phyloP scores from a whole-genome alignment of 2,113 vertebrate species.

The Tursiops truncatus region DNA sequence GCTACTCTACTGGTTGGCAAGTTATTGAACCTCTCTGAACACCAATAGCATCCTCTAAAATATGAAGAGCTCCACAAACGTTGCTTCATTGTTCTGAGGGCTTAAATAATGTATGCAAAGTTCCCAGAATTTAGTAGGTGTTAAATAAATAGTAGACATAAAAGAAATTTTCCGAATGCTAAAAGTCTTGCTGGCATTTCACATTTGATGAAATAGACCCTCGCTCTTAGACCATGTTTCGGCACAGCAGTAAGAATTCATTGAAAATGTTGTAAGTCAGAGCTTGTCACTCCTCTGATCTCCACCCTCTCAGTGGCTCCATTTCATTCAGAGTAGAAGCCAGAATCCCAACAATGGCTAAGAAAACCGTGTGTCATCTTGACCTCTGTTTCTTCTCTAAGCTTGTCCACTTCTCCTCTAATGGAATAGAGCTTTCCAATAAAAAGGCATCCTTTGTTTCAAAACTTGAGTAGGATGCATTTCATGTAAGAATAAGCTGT shows the following conservation, averaged over 20 bases:
- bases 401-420: neutral
- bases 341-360: neutral
- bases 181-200: neutral
- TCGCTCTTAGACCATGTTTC: neutral
- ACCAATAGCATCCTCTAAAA: neutral
- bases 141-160: neutral
- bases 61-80: neutral
- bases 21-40: neutral
- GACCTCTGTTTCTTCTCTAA: neutral
- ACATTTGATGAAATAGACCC: neutral
- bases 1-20: neutral
- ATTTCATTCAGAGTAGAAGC: neutral
- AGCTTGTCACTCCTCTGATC: neutral
- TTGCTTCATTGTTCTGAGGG: neutral
- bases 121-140: neutral
- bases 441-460: neutral
- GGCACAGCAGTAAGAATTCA: neutral
- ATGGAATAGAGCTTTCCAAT: neutral
- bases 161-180: neutral
- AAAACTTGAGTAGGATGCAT: neutral
- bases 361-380: neutral
- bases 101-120: neutral
- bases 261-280: neutral
- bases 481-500: neutral
- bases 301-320: too few relatives aligned